Conservation (phyloP, 1,140 invertebrate species). For the Hycleus phaleratus region DNA sequence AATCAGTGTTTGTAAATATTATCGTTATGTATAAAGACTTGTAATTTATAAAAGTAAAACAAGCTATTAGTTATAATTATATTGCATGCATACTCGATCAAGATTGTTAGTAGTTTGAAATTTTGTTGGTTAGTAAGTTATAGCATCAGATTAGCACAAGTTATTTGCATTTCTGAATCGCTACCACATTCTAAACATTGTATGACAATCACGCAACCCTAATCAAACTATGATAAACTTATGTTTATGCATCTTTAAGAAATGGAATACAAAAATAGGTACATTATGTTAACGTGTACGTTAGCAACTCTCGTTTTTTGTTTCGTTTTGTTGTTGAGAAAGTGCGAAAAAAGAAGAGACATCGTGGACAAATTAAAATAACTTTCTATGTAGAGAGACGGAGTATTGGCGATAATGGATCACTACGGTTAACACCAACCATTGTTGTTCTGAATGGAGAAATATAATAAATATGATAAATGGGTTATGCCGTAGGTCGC, state of each 20-base stretch:
- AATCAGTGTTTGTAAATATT: too few species aligned
- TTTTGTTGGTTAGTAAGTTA: slow-evolving; percentile 38
- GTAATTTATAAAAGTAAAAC: slow-evolving; percentile 38
- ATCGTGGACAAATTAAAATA: not conserved
- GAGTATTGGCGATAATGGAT: slow-evolving; percentile 29
- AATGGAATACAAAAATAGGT: not conserved
- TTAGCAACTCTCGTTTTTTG: too few species aligned
- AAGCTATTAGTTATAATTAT: slow-evolving; percentile 42
- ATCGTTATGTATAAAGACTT: not conserved
- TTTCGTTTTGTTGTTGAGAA: too few species aligned
- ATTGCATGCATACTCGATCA: slow-evolving; percentile 36
- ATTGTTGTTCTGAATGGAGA: slow-evolving; percentile 31
- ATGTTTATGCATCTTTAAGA: slow-evolving; percentile 22
- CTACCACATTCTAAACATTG: slow-evolving; percentile 15
- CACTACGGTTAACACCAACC: slow-evolving; percentile 30
- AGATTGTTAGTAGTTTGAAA: slow-evolving; percentile 34
- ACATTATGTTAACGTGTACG: too few species aligned
- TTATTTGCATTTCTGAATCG: slow-evolving; percentile 36
- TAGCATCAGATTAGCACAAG: slow-evolving; percentile 35
- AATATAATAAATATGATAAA: slow-evolving; percentile 37
- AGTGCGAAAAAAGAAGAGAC: too few species aligned
- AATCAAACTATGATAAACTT: slow-evolving; percentile 31
- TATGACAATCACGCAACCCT: slow-evolving; percentile 21
- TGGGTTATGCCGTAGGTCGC: slow-evolving; percentile 31
- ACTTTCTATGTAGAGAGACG: not conserved